These are phyloP conservation scores for Heliornis fulica DNA, from an alignment of 2,113 vertebrate genomes.

Conservation along the genomic window DNA sequence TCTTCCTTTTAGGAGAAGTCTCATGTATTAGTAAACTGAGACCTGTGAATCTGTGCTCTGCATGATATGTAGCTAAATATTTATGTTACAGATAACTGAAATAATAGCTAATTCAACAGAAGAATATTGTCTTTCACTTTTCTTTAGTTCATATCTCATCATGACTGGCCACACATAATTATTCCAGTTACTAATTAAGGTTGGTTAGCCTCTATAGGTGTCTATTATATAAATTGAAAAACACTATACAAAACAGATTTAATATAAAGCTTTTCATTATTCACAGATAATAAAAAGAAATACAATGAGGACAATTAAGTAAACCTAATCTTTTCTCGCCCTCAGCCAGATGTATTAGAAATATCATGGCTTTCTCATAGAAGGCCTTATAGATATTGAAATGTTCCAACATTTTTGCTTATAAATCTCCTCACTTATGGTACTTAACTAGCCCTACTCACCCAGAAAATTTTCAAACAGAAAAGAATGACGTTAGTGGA, in stretches of 20 bases:
- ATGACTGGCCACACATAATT: not conserved
- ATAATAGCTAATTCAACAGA: not conserved
- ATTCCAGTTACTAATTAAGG: not conserved
- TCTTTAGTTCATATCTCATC: not conserved
- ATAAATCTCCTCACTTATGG: not conserved
- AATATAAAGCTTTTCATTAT: not conserved
- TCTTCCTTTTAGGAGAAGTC: not conserved
- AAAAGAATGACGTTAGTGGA: not conserved
- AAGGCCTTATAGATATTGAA: not conserved
- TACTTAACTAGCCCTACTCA: not conserved
- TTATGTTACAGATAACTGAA: not conserved
- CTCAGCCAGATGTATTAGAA: not conserved
- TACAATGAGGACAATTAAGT: not conserved
- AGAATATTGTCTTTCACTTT: not conserved
- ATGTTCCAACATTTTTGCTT: not conserved
- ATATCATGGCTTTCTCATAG: not conserved
- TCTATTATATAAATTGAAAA: not conserved
- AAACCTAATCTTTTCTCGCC: not conserved
- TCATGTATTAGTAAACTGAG: not conserved
- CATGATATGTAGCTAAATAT: not conserved
- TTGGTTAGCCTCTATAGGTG: not conserved
- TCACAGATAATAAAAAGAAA: not conserved
- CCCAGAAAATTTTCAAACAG: fast-evolving
- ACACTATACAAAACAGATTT: not conserved
- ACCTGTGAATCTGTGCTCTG: not conserved